A percentile compares a stretch with the other conserved stretches of the same genome.
These are phyloP conservation scores for Tetramorium simillimum DNA, from an alignment of 1,140 invertebrate species.

Conservation along the genomic window DNA sequence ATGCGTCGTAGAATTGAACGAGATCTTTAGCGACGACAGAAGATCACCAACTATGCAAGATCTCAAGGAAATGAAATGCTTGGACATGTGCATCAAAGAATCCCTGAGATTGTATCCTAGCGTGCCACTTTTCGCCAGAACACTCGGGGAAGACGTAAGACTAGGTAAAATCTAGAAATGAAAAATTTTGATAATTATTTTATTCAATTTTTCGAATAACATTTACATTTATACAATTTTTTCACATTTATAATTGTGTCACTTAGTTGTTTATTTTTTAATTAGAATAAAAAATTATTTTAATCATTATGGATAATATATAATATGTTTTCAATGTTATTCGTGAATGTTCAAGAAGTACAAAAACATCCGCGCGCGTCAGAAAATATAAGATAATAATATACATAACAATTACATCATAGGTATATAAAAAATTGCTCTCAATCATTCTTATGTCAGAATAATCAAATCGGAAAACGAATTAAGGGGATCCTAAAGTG, in stretches of 20 bases:
- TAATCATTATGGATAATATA: not conserved
- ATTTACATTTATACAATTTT: not conserved
- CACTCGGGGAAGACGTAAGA: conserved; percentile 86
- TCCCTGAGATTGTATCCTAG: conserved; percentile 89
- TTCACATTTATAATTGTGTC: not conserved
- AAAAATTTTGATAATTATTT: not conserved
- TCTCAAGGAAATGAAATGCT: conserved; percentile 87
- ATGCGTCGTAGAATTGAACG: conserved; percentile 87
- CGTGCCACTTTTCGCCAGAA: conserved; percentile 88
- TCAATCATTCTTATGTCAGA: not conserved
- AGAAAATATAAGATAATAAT: not conserved
- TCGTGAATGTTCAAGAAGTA: not conserved
- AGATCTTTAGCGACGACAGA: conserved; percentile 85
- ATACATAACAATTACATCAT: not conserved
- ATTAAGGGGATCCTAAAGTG: too few species aligned
- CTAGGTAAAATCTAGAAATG: conserved; percentile 75
- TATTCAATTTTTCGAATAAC: not conserved
- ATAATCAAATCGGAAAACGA: not conserved
- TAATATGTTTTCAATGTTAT: not conserved
- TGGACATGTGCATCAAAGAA: conserved; percentile 90
- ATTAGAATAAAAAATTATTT: not conserved
- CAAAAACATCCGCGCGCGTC: not conserved
- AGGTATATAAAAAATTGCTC: not conserved
- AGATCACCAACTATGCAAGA: conserved; percentile 86
- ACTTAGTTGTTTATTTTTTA: not conserved